These are phyloP conservation scores for Epizoanthus illoricatus DNA, from an alignment of 92 coral and sea anemone species.

Conservation along the genomic window DNA sequence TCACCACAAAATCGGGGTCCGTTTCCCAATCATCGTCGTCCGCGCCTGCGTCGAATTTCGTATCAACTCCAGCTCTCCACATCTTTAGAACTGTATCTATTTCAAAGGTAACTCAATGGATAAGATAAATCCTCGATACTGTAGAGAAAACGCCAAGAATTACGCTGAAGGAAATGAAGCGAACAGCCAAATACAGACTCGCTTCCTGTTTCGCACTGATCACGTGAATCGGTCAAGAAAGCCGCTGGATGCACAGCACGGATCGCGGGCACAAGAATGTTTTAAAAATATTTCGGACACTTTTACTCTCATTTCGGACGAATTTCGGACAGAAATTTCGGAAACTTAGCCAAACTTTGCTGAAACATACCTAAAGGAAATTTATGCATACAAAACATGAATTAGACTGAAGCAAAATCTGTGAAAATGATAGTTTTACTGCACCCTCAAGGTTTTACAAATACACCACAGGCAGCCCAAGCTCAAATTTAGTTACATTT, in stretches of 20 bases:
- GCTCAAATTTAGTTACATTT: too few species aligned
- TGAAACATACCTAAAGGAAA: too few species aligned
- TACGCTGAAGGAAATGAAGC: slow-evolving; percentile 34
- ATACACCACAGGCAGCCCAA: slow-evolving; percentile 7
- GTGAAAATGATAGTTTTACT: too few species aligned
- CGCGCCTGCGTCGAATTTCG: slow-evolving; percentile 42
- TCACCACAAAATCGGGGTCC: slow-evolving; percentile 98
- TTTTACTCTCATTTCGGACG: too few species aligned
- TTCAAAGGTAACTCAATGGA: not conserved
- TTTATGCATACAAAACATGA: too few species aligned
- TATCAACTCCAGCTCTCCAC: slow-evolving; percentile 76
- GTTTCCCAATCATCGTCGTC: slow-evolving; percentile 99
- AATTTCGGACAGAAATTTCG: too few species aligned
- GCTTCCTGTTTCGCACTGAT: slow-evolving; percentile 39
- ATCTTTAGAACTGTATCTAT: slow-evolving; percentile 25
- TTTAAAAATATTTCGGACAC: too few species aligned
- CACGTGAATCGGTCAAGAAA: slow-evolving; percentile 19
- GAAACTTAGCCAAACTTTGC: too few species aligned
- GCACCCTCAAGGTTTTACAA: too few species aligned
- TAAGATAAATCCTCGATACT: not conserved
- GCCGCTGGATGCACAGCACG: not conserved
- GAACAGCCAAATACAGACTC: slow-evolving; percentile 22
- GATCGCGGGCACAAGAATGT: too few species aligned
- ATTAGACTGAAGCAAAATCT: too few species aligned
- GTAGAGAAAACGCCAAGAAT: not conserved